Evolutionary conservation across 2,888 invertebrate species (phyloP), one percentile per base, ranked within the genome.

Genomic region (Dilophus febrilis): DNA sequence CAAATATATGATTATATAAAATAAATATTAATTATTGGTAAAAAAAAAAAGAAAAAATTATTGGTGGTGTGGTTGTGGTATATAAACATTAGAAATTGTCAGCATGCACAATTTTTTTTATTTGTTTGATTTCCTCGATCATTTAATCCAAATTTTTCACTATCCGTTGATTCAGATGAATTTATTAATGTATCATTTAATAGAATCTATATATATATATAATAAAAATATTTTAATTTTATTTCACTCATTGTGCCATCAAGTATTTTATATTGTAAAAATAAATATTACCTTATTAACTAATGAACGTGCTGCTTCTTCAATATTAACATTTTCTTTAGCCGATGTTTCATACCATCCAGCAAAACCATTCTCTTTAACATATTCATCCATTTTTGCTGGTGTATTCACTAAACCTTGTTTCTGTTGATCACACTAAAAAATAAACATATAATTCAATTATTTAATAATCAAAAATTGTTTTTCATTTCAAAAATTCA

Each of bases 291-390:
- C 92, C 77, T 88, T 85, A 64, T 80, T 80, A 43, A 95, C 88
- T 64, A 97, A 71, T 53, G 83, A 82, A 53, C 80, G 74, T 4
- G 91, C 88, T 32, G 95, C 87, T 58, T 95, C 92, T 58, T 95
- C 94, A 40, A 97, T 92, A 59, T 95, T 90, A 40, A 90, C 79
- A 55, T 91, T 90, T 55, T 94, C 92, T 62, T 91, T 94, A 34
- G 94, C 94, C 1, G 92, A 94, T 1, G 92, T 94, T 65, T 92
- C 88, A 58, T 83, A 92, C 92, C 94, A 95, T 13, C 86, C 86
- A 12, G 84, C 73, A 60, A 95, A 95, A 1, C 88, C 86, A 52
- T 90, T 83, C 54, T 92, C 88, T 51, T 77, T 74, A 54, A 91
- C 92, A 58, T 86, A 90, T 52, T 90, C 86, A 51, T 94, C 90